A percentile compares a stretch with the other conserved stretches of the same genome.
Conservation (phyloP, 2,113 vertebrate species). For the Indri indri region DNA sequence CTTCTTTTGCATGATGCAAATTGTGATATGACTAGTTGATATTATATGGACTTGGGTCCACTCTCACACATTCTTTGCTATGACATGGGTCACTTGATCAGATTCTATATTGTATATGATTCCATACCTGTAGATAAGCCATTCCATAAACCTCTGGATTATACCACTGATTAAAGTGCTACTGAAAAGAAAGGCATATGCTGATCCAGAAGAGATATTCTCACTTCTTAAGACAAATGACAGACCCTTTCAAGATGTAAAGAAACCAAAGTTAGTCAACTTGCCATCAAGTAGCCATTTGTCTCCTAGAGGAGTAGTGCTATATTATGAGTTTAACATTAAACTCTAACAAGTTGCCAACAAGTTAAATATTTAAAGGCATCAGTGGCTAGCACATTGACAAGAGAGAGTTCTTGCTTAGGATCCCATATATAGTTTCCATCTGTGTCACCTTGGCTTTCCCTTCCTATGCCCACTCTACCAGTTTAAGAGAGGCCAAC, state of each 20-base stretch:
- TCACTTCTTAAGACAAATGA: not conserved
- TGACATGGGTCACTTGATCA: not conserved
- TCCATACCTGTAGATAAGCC: not conserved
- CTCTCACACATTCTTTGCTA: not conserved
- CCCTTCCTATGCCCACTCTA: not conserved
- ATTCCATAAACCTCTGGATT: not conserved
- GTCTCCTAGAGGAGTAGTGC: not conserved
- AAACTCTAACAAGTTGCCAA: not conserved
- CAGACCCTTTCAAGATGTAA: not conserved
- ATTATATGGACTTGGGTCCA: not conserved
- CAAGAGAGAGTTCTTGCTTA: not conserved
- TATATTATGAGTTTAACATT: not conserved
- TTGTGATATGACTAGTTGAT: not conserved
- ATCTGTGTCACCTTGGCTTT: not conserved
- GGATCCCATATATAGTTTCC: not conserved
- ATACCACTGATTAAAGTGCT: not conserved
- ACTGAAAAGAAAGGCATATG: too few species aligned
- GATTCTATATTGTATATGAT: not conserved
- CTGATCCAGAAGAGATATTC: not conserved
- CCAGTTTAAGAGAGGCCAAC: not conserved
- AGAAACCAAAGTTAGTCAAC: not conserved
- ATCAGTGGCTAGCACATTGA: not conserved
- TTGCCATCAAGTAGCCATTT: not conserved
- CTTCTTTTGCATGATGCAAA: not conserved
- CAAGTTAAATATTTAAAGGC: not conserved